These are phyloP conservation scores for Podilymbus podiceps DNA, from an alignment of 2,113 vertebrate species.

Conservation along the genomic window DNA sequence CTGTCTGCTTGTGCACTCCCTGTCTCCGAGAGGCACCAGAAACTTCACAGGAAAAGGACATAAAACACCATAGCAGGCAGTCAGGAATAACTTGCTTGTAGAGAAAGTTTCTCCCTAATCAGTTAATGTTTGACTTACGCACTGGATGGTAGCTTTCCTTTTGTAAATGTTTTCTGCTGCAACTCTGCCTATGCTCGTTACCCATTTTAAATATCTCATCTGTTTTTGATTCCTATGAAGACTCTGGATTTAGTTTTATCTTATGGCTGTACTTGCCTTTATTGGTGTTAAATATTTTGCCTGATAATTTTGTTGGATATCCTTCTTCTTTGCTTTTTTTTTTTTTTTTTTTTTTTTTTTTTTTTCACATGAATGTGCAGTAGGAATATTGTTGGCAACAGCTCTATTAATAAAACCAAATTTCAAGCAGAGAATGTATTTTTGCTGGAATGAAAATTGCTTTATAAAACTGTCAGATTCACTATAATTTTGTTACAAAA, in stretches of 20 bases:
- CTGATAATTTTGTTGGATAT: slow-evolving; percentile 42
- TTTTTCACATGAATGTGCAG: slow-evolving; percentile 21
- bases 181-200: not conserved
- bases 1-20: not conserved
- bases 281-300: slow-evolving; percentile 48
- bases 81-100: not conserved
- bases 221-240: slow-evolving; percentile 44
- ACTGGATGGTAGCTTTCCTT: not conserved
- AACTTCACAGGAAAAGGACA: not conserved
- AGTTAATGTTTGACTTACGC: not conserved
- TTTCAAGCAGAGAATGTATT: slow-evolving; percentile 50
- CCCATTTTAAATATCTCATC: not conserved
- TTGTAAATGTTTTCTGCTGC: not conserved
- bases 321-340: not conserved
- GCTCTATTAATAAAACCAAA: slow-evolving; percentile 47
- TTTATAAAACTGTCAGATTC: slow-evolving; percentile 57
- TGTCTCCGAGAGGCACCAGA: not conserved
- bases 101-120: not conserved
- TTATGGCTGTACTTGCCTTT: slow-evolving; percentile 18
- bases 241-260: not conserved
- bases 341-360: not conserved
- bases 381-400: slow-evolving; percentile 33
- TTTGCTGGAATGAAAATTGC: slow-evolving; percentile 62
- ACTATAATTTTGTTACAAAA: slow-evolving; percentile 55
- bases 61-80: not conserved